These are phyloP conservation scores for Subacronicta megacephala DNA, from an alignment of 2,888 invertebrate genomes.

Conservation along the genomic window DNA sequence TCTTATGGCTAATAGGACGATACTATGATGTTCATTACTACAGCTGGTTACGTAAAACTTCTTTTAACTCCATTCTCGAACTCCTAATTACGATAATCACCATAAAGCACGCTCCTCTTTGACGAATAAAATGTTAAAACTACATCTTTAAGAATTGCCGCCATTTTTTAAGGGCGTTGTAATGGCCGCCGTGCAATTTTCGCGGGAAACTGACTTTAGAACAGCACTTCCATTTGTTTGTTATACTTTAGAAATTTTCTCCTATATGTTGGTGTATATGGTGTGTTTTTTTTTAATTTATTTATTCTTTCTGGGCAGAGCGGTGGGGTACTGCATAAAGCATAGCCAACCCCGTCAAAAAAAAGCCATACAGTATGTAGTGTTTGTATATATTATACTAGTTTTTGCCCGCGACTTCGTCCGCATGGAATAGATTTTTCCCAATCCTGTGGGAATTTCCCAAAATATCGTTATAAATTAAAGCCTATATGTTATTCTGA, in stretches of 20 bases:
- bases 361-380: too few species aligned
- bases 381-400: too few species aligned
- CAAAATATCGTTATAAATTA: too few species aligned
- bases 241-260: neutral
- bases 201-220: slow-evolving; percentile 44
- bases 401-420: too few species aligned
- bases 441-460: too few species aligned
- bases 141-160: slow-evolving; percentile 62
- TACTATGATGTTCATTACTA: neutral
- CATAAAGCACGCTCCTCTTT: slow-evolving; percentile 6
- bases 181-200: slow-evolving; percentile 65
- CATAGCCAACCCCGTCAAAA: too few species aligned
- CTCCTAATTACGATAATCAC: neutral
- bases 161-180: slow-evolving; percentile 62
- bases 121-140: slow-evolving; percentile 52
- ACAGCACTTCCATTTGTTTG: slow-evolving; percentile 32
- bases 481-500: too few species aligned
- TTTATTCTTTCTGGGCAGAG: too few species aligned
- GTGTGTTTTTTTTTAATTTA: neutral
- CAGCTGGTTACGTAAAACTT: neutral
- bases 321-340: too few species aligned
- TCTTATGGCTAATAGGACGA: too few species aligned
- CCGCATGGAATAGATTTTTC: too few species aligned
- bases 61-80: neutral
- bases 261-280: too few species aligned